Conservation (phyloP, 2,888 invertebrate genomes). For the Hyposoter dolosus region DNA sequence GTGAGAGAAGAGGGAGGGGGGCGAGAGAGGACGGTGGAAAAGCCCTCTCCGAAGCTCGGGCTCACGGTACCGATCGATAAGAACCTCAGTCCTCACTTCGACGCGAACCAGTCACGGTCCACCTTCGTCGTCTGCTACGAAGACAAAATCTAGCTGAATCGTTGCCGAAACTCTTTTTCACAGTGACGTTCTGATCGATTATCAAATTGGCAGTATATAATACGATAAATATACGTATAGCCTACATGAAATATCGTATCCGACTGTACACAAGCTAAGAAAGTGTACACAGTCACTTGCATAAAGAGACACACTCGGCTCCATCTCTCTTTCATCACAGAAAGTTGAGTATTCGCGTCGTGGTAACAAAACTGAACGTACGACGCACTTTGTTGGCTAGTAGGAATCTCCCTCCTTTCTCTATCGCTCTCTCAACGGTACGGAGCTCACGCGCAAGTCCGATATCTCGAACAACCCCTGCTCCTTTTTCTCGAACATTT, state of each 20-base stretch:
- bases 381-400: constrained; percentile 42
- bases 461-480: constrained; percentile 52
- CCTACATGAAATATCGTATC: neutral
- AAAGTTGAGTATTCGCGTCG: constrained; percentile 12
- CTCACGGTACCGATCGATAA: constrained; percentile 83
- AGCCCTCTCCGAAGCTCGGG: constrained; percentile 68
- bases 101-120: constrained; percentile 84
- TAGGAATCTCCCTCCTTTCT: neutral
- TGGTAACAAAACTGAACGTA: neutral
- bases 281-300: neutral
- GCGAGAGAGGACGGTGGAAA: constrained; percentile 82
- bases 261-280: neutral
- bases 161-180: neutral
- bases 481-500: constrained; percentile 26
- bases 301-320: neutral
- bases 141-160: neutral
- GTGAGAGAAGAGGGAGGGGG: constrained; percentile 73
- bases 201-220: neutral
- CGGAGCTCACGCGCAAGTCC: constrained; percentile 50
- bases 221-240: neutral
- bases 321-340: constrained; percentile 12
- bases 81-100: constrained; percentile 87
- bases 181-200: neutral
- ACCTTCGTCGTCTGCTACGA: neutral
- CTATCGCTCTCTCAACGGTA: constrained; percentile 14